A percentile compares a stretch with the other conserved stretches of the same genome.
Conservation (phyloP, 1,140 invertebrate genomes). For the Drosophila navojoa region DNA sequence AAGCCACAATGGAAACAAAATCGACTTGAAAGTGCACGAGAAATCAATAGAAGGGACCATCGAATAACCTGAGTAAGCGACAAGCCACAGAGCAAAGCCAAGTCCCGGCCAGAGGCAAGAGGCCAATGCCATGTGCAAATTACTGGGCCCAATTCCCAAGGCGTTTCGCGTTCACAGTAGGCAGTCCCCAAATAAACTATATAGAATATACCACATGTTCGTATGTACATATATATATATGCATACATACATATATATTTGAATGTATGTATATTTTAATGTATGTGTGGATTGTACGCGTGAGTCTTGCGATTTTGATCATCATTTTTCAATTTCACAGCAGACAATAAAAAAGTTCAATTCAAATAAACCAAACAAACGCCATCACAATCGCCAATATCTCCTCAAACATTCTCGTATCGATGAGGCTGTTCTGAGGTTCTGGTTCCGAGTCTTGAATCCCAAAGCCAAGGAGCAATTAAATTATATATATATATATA, state of each 20-base stretch:
- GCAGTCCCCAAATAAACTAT: conserved; percentile 58
- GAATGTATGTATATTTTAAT: conserved; percentile 1
- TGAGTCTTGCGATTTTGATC: conserved; percentile 68
- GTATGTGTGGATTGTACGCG: conserved; percentile 14
- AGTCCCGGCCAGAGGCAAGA: conserved; percentile 16
- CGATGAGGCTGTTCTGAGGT: conserved; percentile 1
- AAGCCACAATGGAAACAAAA: conserved; percentile 49
- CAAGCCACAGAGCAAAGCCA: conserved; percentile 23
- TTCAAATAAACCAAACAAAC: conserved; percentile 38
- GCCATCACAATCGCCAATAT: conserved; percentile 22
- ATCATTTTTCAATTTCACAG: conserved; percentile 81
- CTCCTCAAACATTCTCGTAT: conserved; percentile 35
- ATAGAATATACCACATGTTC: background rate
- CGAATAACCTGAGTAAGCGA: conserved; percentile 42
- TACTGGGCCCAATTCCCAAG: conserved; percentile 44
- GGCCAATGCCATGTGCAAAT: conserved; percentile 55
- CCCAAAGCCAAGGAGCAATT: conserved; percentile 60
- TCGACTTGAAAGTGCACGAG: conserved; percentile 51
- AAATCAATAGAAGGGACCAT: conserved; percentile 67
- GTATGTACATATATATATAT: conserved; percentile 4
- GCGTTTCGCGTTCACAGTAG: conserved; percentile 60
- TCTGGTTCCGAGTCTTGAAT: conserved; percentile 15
- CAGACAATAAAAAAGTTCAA: conserved; percentile 69
- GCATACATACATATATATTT: background rate
- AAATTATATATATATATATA: no score